Conservation (phyloP, 1,140 invertebrate species). For the Leptinotarsa undecemlineata region DNA sequence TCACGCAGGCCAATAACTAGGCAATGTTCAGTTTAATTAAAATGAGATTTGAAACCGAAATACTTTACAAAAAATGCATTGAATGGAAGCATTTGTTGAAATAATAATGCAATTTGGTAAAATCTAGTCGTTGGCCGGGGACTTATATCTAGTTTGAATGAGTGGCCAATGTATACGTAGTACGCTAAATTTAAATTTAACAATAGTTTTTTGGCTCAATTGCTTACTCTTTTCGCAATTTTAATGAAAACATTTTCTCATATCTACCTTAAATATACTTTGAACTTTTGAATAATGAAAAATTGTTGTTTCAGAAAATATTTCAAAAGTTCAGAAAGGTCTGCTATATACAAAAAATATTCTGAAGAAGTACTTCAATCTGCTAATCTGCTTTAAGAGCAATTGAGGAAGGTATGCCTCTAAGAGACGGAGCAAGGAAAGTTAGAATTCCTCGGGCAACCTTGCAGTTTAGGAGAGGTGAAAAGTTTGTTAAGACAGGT, state of each 20-base stretch:
- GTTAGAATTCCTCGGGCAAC: conserved; percentile 29
- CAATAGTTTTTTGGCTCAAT: background rate
- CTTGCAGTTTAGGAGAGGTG: conserved; percentile 27
- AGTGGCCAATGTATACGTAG: background rate
- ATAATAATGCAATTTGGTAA: background rate
- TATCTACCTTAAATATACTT: background rate
- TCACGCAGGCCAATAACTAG: background rate
- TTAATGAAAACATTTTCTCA: background rate
- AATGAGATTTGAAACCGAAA: background rate
- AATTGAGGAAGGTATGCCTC: conserved; percentile 5
- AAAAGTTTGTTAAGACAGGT: conserved; percentile 28
- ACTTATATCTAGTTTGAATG: background rate
- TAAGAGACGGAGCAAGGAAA: conserved; percentile 9
- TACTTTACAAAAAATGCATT: background rate
- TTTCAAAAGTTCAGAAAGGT: conserved; percentile 5
- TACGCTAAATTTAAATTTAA: background rate
- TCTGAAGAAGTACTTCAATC: background rate
- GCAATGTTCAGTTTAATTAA: background rate
- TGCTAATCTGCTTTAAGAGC: background rate
- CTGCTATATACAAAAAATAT: background rate
- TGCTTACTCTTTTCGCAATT: background rate
- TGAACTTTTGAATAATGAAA: background rate
- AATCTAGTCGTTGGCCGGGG: background rate
- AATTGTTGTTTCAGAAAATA: conserved; percentile 1
- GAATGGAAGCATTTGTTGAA: background rate